Evolutionary conservation across 2,888 invertebrate genomes (phyloP).

Genomic region (Melanotus villosus): DNA sequence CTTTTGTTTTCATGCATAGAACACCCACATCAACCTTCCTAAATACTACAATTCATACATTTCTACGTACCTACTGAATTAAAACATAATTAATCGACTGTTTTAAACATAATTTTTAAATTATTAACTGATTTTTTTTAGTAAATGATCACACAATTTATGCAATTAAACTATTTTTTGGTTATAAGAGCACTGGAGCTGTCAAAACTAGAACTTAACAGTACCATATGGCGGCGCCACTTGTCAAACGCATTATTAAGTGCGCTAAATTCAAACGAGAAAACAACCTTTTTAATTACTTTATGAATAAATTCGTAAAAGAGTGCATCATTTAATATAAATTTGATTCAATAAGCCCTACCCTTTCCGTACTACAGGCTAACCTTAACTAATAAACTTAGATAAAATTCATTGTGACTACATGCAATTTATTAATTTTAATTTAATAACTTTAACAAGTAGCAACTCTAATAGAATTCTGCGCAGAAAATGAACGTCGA

Average conservation of each 20-base stretch:
- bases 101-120: constrained; percentile 12
- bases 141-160: constrained; percentile 36
- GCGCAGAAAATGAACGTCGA: too few relatives aligned
- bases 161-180: constrained; percentile 42
- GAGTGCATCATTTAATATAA: too few relatives aligned
- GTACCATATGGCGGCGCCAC: constrained; percentile 17
- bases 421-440: too few relatives aligned
- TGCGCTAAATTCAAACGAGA: constrained; percentile 16
- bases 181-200: constrained; percentile 42
- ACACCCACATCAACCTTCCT: constrained; percentile 38
- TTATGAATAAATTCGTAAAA: too few relatives aligned
- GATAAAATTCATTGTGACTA: too few relatives aligned
- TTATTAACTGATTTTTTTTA: constrained; percentile 31
- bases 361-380: too few relatives aligned
- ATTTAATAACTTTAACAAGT: too few relatives aligned
- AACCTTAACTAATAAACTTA: too few relatives aligned
- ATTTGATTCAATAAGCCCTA: too few relatives aligned
- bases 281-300: too few relatives aligned
- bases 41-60: neutral
- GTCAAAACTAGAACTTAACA: constrained; percentile 35
- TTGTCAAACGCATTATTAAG: neutral
- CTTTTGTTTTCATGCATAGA: constrained; percentile 41
- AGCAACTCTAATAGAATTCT: too few relatives aligned
- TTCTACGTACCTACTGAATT: constrained; percentile 39
- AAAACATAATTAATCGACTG: constrained; percentile 34